These are phyloP conservation scores for Chiroxiphia lanceolata DNA, from an alignment of 2,797 vertebrate genomes.

Conservation along the genomic window DNA sequence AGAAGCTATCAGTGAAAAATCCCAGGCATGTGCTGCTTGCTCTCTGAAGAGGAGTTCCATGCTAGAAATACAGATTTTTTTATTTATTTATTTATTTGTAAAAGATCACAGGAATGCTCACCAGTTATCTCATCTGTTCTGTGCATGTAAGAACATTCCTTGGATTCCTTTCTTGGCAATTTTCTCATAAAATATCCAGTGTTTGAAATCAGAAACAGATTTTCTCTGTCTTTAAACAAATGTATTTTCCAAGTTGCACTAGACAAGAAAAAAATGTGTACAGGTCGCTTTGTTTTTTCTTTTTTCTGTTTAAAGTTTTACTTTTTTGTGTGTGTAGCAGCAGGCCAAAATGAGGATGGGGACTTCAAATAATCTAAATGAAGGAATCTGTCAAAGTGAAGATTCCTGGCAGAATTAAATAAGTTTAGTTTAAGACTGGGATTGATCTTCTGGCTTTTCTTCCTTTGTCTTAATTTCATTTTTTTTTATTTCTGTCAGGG, in stretches of 20 bases:
- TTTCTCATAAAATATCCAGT: slow-evolving; percentile 68
- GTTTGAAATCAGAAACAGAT: slow-evolving; percentile 80
- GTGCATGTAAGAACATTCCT: slow-evolving; percentile 74
- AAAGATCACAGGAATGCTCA: slow-evolving; percentile 56
- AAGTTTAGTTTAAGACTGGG: background rate
- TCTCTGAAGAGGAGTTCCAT: slow-evolving; percentile 52
- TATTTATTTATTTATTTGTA: background rate
- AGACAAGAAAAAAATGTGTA: background rate
- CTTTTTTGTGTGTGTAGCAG: background rate
- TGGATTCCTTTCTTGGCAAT: slow-evolving; percentile 76
- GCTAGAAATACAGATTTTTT: slow-evolving; percentile 43
- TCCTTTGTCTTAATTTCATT: background rate
- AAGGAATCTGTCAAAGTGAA: background rate
- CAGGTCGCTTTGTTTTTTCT: background rate
- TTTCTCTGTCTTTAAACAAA: slow-evolving; percentile 71
- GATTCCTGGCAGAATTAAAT: background rate
- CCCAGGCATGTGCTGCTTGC: slow-evolving; percentile 69
- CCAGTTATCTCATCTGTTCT: slow-evolving; percentile 77
- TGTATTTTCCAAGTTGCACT: slow-evolving; percentile 54
- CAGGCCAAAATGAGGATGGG: background rate
- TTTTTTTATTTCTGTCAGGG: background rate
- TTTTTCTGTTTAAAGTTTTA: background rate
- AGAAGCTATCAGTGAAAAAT: slow-evolving; percentile 70
- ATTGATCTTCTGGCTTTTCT: background rate
- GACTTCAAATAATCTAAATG: background rate